Percentiles rank a stretch among this genome's conserved stretches.
phyloP scores from a whole-genome alignment of 2,888 invertebrate species.

The Spodoptera littoralis region DNA sequence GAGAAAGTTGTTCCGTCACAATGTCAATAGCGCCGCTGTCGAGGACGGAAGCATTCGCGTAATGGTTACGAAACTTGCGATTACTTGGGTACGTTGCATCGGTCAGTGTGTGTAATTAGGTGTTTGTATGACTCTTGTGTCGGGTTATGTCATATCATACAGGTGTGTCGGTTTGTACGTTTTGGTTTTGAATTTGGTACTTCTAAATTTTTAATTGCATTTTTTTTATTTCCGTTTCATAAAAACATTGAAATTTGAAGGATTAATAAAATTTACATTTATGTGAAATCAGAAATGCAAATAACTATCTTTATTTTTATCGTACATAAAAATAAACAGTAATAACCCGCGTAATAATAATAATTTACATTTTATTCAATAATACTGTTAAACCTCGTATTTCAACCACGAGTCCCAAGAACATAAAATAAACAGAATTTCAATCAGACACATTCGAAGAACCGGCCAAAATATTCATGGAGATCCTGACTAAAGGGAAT shows the following conservation, averaged over 20 bases:
- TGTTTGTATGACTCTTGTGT: slow-evolving; percentile 17
- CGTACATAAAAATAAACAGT: no score
- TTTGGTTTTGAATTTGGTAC: no score
- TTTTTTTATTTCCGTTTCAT: no score
- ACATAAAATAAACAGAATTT: slow-evolving; percentile 8
- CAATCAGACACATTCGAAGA: slow-evolving; percentile 16
- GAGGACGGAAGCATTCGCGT: slow-evolving; percentile 62
- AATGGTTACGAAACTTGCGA: slow-evolving; percentile 63
- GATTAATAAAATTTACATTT: no score
- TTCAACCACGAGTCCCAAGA: not conserved
- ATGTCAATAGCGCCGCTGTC: slow-evolving; percentile 61
- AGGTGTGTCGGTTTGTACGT: slow-evolving; percentile 1
- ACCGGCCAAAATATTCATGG: slow-evolving; percentile 27
- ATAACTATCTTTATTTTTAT: no score
- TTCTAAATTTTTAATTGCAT: no score
- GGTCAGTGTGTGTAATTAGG: slow-evolving; percentile 21
- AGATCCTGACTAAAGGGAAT: slow-evolving; percentile 11
- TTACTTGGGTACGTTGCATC: slow-evolving; percentile 35
- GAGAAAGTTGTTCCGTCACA: slow-evolving; percentile 64
- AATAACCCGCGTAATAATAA: no score
- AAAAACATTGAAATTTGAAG: no score
- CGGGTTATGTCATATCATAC: not conserved
- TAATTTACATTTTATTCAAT: no score
- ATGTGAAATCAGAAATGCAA: no score
- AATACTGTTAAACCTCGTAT: no score